Conservation (phyloP, 1,140 invertebrate genomes). For the Mizuhopecten yessoensis region DNA sequence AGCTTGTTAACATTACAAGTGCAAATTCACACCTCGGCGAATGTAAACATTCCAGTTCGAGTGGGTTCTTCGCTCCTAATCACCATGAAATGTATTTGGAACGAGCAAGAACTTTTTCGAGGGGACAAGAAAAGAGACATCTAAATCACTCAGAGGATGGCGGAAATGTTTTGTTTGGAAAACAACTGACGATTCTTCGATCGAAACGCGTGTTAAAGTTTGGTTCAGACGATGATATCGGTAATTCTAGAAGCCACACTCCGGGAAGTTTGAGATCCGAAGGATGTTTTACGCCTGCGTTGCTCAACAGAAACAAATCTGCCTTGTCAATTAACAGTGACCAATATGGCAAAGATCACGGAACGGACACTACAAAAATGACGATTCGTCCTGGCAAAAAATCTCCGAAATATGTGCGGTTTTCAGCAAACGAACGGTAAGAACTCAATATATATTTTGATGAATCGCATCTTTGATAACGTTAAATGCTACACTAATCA, state of each 20-base stretch:
- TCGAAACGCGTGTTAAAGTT: neutral
- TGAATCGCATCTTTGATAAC: no score
- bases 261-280: neutral
- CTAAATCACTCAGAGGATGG: neutral
- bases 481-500: no score
- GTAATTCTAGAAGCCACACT: neutral
- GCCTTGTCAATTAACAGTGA: slow-evolving; percentile 5
- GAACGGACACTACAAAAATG: neutral
- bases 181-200: neutral
- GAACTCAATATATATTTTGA: neutral
- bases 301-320: slow-evolving; percentile 6
- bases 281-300: neutral
- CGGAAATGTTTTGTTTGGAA: neutral
- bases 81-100: neutral
- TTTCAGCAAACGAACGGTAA: slow-evolving; percentile 4
- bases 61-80: neutral
- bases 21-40: neutral
- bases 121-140: neutral
- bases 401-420: neutral
- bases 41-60: slow-evolving; percentile 9
- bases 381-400: neutral
- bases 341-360: neutral
- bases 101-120: neutral
- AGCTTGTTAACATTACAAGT: neutral
- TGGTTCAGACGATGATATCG: neutral